These are phyloP conservation scores for Grantiella picta DNA, from an alignment of 2,113 vertebrate genomes.

Conservation along the genomic window DNA sequence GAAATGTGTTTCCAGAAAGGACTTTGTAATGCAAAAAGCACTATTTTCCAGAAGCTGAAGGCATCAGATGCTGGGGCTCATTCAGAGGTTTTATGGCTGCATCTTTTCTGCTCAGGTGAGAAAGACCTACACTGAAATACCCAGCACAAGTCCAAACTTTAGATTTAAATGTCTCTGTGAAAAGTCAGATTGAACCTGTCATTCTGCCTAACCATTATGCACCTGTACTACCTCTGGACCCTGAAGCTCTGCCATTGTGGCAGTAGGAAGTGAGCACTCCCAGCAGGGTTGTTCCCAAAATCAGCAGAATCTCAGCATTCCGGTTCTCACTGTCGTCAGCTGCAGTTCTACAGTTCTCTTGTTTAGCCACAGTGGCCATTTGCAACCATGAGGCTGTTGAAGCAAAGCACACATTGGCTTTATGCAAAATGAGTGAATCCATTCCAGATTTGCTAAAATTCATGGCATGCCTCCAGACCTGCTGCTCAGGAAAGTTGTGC, in stretches of 20 bases:
- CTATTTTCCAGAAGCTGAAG: background rate
- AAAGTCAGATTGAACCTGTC: background rate
- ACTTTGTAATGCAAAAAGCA: background rate
- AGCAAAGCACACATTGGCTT: background rate
- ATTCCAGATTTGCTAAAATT: background rate
- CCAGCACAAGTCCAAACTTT: background rate
- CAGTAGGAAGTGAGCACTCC: background rate
- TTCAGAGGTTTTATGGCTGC: background rate
- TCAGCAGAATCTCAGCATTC: background rate
- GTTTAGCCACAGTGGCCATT: background rate
- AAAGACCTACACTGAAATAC: accelerated
- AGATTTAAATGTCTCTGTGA: background rate
- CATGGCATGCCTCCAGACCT: background rate
- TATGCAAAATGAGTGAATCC: background rate
- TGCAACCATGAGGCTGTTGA: background rate
- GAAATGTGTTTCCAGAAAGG: background rate
- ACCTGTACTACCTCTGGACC: background rate
- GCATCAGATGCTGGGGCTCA: background rate
- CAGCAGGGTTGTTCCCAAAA: background rate
- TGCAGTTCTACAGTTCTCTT: background rate
- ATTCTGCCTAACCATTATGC: background rate
- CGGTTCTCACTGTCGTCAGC: background rate
- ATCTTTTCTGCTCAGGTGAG: background rate
- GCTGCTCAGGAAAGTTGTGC: background rate
- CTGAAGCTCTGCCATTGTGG: background rate